These are phyloP conservation scores for Troides helena DNA, from an alignment of 2,888 invertebrate genomes.

Conservation along the genomic window DNA sequence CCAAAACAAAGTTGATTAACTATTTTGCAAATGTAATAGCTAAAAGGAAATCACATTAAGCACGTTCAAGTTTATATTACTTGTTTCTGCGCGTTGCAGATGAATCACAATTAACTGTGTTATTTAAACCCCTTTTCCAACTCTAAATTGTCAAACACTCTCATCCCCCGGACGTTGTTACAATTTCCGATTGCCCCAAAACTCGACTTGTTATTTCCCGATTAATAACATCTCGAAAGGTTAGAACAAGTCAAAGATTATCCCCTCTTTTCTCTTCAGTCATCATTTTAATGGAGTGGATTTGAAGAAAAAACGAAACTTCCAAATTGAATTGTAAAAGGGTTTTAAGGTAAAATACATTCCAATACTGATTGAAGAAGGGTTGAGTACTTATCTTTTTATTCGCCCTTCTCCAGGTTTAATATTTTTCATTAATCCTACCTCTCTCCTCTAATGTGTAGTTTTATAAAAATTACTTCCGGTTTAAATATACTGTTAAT, in stretches of 20 bases:
- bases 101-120: slow-evolving; percentile 3
- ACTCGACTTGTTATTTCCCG: slow-evolving; percentile 11
- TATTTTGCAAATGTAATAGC: no score
- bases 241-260: slow-evolving; percentile 2
- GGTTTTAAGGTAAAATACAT: not conserved
- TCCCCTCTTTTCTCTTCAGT: slow-evolving; percentile 4
- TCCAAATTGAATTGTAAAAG: not conserved
- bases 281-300: slow-evolving; percentile 3
- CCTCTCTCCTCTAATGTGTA: no score
- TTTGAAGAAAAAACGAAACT: not conserved
- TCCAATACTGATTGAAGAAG: not conserved
- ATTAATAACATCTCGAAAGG: slow-evolving; percentile 8
- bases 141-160: slow-evolving; percentile 11
- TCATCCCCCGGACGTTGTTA: not conserved
- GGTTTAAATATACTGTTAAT: no score
- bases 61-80: not conserved
- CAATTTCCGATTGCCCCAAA: slow-evolving; percentile 8
- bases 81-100: not conserved
- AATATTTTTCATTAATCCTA: no score
- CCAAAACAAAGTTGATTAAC: no score
- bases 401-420: no score
- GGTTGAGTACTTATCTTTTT: no score
- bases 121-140: slow-evolving; percentile 6
- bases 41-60: not conserved
- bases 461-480: no score